Evolutionary conservation across 2,113 vertebrate species (phyloP).

Genomic region (Labeo rohita): DNA sequence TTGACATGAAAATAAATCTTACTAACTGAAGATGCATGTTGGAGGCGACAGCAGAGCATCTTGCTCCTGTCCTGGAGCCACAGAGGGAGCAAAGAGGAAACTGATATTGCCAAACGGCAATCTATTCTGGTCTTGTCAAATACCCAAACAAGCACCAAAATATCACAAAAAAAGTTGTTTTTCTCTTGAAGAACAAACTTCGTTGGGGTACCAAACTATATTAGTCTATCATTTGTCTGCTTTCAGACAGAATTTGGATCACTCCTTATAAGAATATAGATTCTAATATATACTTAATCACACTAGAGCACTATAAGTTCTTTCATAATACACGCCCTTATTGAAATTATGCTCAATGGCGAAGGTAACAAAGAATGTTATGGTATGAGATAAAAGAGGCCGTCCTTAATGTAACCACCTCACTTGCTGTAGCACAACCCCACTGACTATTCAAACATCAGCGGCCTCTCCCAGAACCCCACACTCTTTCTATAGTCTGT

Average conservation of each 20-base stretch:
- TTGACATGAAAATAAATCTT: slow-evolving; percentile 1
- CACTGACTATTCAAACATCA: slow-evolving; percentile 32
- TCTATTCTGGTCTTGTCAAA: neutral
- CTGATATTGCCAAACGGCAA: neutral
- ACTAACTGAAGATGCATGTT: neutral
- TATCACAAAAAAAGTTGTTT: neutral
- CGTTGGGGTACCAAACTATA: neutral
- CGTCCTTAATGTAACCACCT: neutral
- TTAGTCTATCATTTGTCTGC: neutral
- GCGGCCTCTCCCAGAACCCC: slow-evolving; percentile 46
- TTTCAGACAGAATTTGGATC: neutral
- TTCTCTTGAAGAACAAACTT: neutral
- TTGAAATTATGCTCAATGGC: slow-evolving; percentile 8
- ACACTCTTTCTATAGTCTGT: slow-evolving; percentile 17
- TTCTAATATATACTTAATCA: neutral
- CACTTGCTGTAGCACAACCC: neutral
- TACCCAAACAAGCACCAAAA: neutral
- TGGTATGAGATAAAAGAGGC: neutral
- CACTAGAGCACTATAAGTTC: neutral
- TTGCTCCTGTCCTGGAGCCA: neutral
- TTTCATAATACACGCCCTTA: neutral
- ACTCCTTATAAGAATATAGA: neutral
- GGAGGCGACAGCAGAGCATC: neutral
- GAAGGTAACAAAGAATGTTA: neutral
- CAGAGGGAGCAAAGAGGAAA: neutral